A percentile compares a stretch with the other conserved stretches of the same genome.
Evolutionary conservation across 2,113 vertebrate species (phyloP).

Genomic region (Cephalopholis sonnerati): DNA sequence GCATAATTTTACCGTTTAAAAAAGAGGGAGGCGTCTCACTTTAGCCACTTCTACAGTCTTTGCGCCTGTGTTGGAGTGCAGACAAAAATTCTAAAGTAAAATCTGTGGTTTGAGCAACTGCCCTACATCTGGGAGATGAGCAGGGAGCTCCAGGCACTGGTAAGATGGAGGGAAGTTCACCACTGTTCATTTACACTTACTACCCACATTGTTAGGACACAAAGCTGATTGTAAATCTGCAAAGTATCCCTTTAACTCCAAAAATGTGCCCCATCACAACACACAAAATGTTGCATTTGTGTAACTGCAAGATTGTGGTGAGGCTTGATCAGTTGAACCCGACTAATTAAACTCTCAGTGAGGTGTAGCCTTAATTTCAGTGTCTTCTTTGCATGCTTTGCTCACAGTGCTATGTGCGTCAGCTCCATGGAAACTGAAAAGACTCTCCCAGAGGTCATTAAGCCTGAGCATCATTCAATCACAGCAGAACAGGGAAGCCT

Average conservation of each 20-base stretch:
- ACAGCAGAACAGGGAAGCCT: constrained; percentile 54
- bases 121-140: no score
- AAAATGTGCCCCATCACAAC: not conserved
- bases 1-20: no score
- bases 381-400: constrained; percentile 10
- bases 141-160: no score
- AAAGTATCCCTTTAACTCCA: no score
- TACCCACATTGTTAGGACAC: no score
- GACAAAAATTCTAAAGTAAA: no score
- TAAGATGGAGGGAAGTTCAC: no score
- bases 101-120: not conserved
- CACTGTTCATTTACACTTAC: no score
- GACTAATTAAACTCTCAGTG: constrained; percentile 16
- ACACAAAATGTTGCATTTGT: not conserved
- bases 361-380: constrained; percentile 26
- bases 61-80: no score
- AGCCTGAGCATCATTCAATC: constrained; percentile 54
- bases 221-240: no score
- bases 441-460: constrained; percentile 63
- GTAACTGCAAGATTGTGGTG: not conserved
- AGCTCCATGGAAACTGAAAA: constrained; percentile 55
- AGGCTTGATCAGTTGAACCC: not conserved
- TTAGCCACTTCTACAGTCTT: no score
- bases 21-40: no score
- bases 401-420: constrained; percentile 6